A percentile compares a stretch with the other conserved stretches of the same genome.
phyloP scores from a whole-genome alignment of 2,888 invertebrate species.

The Drosophila meridionalis region DNA sequence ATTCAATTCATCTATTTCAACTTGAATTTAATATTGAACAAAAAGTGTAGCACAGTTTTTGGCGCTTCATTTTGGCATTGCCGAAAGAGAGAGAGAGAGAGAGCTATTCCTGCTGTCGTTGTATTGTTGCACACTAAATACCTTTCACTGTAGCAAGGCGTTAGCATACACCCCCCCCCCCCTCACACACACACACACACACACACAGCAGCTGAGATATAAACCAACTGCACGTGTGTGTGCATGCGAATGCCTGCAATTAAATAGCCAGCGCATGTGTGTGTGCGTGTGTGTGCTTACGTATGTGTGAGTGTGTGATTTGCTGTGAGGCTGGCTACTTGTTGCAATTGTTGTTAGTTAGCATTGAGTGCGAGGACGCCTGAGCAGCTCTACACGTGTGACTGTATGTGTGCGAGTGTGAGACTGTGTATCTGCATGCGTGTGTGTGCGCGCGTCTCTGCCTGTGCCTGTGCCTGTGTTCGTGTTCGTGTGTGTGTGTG shows the following conservation, averaged over 20 bases:
- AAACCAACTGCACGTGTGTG: background rate
- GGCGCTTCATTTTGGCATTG: background rate
- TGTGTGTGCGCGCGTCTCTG: background rate
- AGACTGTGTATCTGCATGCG: background rate
- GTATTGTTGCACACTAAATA: background rate
- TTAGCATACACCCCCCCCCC: constrained; percentile 1
- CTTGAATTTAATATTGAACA: background rate
- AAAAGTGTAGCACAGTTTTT: constrained; percentile 6
- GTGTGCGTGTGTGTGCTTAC: background rate
- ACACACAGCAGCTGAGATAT: background rate
- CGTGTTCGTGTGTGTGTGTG: constrained; percentile 7
- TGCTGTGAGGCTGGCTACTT: constrained; percentile 40
- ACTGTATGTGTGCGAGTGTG: background rate
- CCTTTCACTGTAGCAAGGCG: constrained; percentile 9
- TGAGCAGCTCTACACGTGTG: constrained; percentile 8
- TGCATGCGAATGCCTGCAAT: constrained; percentile 18
- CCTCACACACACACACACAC: background rate
- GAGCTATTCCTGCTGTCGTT: background rate
- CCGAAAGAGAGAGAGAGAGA: no score
- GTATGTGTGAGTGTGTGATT: constrained; percentile 1
- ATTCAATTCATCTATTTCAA: background rate
- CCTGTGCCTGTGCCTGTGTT: background rate
- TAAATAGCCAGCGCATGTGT: constrained; percentile 5
- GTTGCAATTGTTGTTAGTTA: constrained; percentile 52
- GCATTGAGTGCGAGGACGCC: constrained; percentile 35